Evolutionary conservation across 2,888 invertebrate species (phyloP).

Genomic region (Periphyllus acericola): DNA sequence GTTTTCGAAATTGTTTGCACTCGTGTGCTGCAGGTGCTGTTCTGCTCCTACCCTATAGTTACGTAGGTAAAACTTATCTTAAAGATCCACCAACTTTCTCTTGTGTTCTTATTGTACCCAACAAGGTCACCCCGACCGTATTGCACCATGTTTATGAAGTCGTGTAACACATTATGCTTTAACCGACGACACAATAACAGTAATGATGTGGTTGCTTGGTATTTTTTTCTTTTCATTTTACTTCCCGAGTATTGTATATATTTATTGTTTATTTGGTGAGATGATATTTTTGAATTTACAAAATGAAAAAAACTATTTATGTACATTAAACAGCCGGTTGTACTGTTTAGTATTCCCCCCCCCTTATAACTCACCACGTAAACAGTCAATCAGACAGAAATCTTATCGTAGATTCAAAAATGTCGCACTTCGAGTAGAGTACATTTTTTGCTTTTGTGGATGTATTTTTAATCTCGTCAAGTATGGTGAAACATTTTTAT

Average conservation of each 20-base stretch:
- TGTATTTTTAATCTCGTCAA: neutral
- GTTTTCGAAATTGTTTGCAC: neutral
- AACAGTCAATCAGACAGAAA: neutral
- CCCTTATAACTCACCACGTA: neutral
- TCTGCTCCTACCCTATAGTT: neutral
- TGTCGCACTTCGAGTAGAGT: neutral
- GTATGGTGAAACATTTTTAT: neutral
- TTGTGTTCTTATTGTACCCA: neutral
- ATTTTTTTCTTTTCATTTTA: conserved; percentile 23
- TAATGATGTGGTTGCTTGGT: conserved; percentile 21
- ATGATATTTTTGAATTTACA: neutral
- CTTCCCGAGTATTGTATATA: neutral
- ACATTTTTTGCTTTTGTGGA: neutral
- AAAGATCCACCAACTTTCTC: neutral
- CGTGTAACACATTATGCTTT: neutral
- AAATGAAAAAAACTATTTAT: neutral
- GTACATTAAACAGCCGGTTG: conserved; percentile 10
- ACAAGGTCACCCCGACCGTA: neutral
- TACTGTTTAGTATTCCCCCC: neutral
- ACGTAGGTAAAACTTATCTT: neutral
- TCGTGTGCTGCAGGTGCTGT: neutral
- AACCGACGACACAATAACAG: neutral
- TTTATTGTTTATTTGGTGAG: conserved; percentile 2
- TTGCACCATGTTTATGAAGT: conserved; percentile 15
- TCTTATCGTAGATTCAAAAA: conserved; percentile 16